Conservation (phyloP, 2,797 vertebrate genomes). For the Chromobotia macracanthus region DNA sequence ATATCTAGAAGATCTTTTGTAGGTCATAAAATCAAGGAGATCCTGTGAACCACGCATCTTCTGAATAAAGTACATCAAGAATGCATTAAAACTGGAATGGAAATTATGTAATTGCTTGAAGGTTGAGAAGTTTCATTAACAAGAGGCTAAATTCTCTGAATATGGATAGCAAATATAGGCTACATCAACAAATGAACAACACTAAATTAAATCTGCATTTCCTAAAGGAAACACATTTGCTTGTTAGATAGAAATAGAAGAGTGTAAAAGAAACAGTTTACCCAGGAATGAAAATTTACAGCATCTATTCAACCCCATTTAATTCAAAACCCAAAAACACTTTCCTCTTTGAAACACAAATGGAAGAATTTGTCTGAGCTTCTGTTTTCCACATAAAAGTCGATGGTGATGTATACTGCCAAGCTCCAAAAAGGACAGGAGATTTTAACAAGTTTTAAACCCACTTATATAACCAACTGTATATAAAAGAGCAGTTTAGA, state of each 20-base stretch:
- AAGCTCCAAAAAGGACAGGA: background rate
- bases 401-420: background rate
- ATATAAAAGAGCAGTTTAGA: background rate
- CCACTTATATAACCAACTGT: background rate
- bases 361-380: background rate
- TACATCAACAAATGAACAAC: background rate
- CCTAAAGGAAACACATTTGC: background rate
- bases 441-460: background rate
- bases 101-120: background rate
- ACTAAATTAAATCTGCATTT: background rate
- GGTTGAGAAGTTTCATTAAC: background rate
- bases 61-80: background rate
- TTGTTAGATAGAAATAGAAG: background rate
- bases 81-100: background rate
- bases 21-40: constrained; percentile 4
- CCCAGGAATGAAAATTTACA: background rate
- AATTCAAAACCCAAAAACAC: background rate
- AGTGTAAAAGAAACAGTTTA: background rate
- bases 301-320: background rate
- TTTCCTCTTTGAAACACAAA: background rate
- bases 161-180: background rate
- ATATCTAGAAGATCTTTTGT: constrained; percentile 9
- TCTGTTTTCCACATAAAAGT: background rate
- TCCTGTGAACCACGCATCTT: background rate
- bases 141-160: background rate